Base-by-base conservation (phyloP, 1,140 invertebrate species). In the Coelopa frigida region DNA sequence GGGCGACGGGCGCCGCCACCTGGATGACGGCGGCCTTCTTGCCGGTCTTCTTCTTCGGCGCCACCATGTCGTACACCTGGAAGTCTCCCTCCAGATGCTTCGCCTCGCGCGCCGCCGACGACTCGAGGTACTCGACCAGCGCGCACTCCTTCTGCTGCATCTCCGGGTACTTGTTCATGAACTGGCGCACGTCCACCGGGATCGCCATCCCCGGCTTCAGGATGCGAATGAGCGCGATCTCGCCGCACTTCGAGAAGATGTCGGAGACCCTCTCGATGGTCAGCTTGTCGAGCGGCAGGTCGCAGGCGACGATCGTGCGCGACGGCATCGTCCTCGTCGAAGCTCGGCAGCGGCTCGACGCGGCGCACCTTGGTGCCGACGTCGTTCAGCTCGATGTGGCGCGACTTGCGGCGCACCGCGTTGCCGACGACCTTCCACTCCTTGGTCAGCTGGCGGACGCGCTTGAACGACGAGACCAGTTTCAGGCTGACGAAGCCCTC, bases 401-500 rank as follows among this genome's bases (percentile, higher is more conserved):
- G 80, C 1, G 91, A 94, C 24, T 73, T 75, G 7, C 78, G 74
- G 48, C 78, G 75, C 47, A 95, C 72, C 32, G 89, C 86, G 53
- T 84, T 80, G 3, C 90, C 89, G 4, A 95, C 90, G 1, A 89
- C 85, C 42, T 89, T 78, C 87, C 92, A 96, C 61, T 96, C 92
- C 62, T 90, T 88, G 5, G 89, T 92, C 24, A 96, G 71, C 57
- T 92, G 88, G 57, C 91, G 90, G 20, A 96, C 90, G 37, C 91
- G 81, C 62, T 95, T 90, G 60, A 93, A 91, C 54, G 89, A 93
- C 2, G 91, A 93, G 41, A 95, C 92, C 29, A 97, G 73, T 69
- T 96, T 96, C 6, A 96, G 73, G 24, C 88, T 93, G 2, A 97
- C 92, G 70, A 87, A 96, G 8, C 94, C 93, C 70, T 94, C 89